Conservation (phyloP, 2,888 invertebrate genomes). For the Hylaea fasciaria region DNA sequence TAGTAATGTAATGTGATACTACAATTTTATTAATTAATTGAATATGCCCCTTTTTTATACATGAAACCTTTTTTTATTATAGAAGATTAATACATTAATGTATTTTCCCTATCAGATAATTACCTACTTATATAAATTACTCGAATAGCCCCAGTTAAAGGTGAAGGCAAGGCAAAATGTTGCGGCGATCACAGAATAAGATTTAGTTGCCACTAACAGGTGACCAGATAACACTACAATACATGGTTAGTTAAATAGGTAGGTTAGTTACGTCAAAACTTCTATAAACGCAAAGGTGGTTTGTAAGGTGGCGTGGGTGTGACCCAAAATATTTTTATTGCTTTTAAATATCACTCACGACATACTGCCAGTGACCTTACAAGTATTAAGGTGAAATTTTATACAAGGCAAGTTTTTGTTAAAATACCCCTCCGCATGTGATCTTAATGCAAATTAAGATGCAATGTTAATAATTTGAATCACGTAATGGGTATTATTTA, state of each 20-base stretch:
- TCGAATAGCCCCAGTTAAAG: slow-evolving; percentile 49
- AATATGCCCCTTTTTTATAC: too few relatives aligned
- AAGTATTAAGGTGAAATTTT: not conserved
- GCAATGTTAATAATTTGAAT: too few relatives aligned
- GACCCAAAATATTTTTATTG: slow-evolving; percentile 19
- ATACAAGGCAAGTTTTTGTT: not conserved
- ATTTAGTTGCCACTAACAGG: not conserved
- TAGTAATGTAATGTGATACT: too few relatives aligned
- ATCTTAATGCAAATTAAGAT: too few relatives aligned
- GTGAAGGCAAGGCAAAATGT: slow-evolving; percentile 32
- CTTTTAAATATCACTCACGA: slow-evolving; percentile 14
- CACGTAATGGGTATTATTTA: too few relatives aligned
- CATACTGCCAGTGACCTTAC: not conserved
- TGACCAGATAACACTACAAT: slow-evolving; percentile 3
- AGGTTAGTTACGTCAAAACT: slow-evolving; percentile 26
- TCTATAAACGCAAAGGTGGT: slow-evolving; percentile 9
- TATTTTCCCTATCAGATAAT: too few relatives aligned
- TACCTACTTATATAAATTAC: too few relatives aligned
- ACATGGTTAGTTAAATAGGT: too few relatives aligned
- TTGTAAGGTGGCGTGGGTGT: slow-evolving; percentile 9
- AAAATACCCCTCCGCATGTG: too few relatives aligned
- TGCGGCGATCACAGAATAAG: not conserved
- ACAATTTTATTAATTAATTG: too few relatives aligned
- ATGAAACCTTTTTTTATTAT: too few relatives aligned
- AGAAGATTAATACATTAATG: too few relatives aligned